Conservation (phyloP, 2,113 vertebrate species). For the Eulacestoma nigropectus region DNA sequence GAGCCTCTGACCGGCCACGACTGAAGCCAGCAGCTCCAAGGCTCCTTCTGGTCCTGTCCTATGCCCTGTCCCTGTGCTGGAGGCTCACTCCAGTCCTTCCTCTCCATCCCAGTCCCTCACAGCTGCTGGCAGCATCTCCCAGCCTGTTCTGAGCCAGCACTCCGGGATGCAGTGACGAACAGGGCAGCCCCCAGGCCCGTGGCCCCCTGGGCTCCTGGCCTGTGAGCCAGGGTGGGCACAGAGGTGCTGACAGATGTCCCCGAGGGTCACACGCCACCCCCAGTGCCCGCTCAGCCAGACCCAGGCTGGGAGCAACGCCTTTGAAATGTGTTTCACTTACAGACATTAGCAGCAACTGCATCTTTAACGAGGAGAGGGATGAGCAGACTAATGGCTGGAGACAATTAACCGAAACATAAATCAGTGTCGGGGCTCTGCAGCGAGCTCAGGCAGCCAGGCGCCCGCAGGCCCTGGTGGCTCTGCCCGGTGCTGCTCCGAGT, state of each 20-base stretch:
- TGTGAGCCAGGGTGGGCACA: not conserved
- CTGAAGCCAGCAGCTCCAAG: not conserved
- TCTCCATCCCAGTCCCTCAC: not conserved
- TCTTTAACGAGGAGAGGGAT: conserved; percentile 45
- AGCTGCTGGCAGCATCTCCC: not conserved
- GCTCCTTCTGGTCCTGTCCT: not conserved
- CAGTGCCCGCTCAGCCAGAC: not conserved
- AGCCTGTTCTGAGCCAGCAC: not conserved
- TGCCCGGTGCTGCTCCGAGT: not conserved
- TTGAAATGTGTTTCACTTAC: not conserved
- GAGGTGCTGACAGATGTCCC: not conserved
- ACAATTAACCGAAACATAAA: conserved; percentile 61
- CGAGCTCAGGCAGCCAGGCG: conserved; percentile 6
- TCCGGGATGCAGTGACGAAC: accelerated
- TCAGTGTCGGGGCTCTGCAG: conserved; percentile 35
- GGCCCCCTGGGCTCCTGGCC: not conserved
- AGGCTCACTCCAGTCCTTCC: not conserved
- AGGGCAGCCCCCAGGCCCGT: not conserved
- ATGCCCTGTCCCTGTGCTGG: not conserved
- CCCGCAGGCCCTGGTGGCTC: not conserved
- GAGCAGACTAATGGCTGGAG: conserved; percentile 60
- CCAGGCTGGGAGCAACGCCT: not conserved
- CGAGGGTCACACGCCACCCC: not conserved
- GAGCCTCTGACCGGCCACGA: not conserved
- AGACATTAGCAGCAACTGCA: conserved; percentile 16